Evolutionary conservation across 1,140 invertebrate genomes (phyloP).

Genomic region (Drosophila bocqueti): DNA sequence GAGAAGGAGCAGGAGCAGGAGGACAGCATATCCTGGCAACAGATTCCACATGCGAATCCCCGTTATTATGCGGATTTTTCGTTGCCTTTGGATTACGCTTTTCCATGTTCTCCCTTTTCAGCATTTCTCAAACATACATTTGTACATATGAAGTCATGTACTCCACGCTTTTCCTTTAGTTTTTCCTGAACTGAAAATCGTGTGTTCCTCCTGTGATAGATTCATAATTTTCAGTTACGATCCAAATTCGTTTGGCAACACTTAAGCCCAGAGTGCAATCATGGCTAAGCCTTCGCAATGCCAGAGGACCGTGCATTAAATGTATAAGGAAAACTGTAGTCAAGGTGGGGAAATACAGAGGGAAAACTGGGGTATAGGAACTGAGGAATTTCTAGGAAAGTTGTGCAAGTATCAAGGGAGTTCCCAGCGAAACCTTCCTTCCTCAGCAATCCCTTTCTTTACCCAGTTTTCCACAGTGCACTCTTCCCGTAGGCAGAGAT

Average conservation of each 20-base stretch:
- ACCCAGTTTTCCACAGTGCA: neutral
- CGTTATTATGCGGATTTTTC: conserved; percentile 46
- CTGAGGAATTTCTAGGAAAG: neutral
- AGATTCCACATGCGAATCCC: conserved; percentile 41
- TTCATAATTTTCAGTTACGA: conserved; percentile 46
- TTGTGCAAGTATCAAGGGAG: too few relatives aligned
- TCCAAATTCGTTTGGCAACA: conserved; percentile 15
- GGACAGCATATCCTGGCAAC: conserved; percentile 38
- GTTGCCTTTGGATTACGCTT: conserved; percentile 46
- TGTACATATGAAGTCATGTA: neutral
- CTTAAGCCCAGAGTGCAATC: conserved; percentile 27
- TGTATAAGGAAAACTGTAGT: conserved; percentile 2
- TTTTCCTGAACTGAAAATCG: conserved; percentile 10
- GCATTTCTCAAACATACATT: neutral
- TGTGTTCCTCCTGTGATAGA: conserved; percentile 19
- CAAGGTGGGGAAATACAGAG: neutral
- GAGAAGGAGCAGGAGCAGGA: neutral
- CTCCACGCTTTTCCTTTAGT: neutral
- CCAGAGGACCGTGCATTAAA: conserved; percentile 1
- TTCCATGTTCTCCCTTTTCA: conserved; percentile 22
- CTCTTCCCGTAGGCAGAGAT: neutral
- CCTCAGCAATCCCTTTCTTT: neutral
- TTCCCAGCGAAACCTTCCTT: neutral
- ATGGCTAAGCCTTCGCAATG: conserved; percentile 1
- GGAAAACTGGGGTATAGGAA: neutral